These are phyloP conservation scores for Erethizon dorsatum DNA, from an alignment of 2,797 vertebrate genomes.

Conservation along the genomic window DNA sequence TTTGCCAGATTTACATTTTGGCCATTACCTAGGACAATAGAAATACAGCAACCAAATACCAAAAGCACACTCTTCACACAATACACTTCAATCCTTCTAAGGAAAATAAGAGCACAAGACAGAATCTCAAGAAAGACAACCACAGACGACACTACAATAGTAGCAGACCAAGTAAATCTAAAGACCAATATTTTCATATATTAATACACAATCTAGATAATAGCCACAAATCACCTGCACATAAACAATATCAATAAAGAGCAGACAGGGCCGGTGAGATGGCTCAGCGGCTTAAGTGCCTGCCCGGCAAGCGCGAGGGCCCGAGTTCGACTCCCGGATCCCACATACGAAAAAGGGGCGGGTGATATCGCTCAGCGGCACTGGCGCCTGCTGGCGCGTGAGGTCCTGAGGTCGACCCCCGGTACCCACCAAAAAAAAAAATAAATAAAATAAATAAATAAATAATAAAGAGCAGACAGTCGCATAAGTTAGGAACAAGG, in stretches of 20 bases:
- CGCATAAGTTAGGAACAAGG: background rate
- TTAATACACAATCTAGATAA: background rate
- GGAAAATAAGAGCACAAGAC: background rate
- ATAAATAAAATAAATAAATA: no score
- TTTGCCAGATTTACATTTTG: background rate
- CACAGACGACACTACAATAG: background rate
- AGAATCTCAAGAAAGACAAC: background rate
- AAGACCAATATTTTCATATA: background rate
- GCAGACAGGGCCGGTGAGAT: no score
- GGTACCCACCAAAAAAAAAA: no score
- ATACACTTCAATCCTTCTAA: background rate
- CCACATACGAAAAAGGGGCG: no score
- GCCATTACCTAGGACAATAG: background rate
- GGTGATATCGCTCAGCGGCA: no score
- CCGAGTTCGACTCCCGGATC: no score
- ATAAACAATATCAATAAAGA: background rate
- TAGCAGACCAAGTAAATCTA: background rate
- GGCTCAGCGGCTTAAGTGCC: no score
- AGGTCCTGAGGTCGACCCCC: no score
- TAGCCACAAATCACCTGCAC: background rate
- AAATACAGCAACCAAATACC: background rate
- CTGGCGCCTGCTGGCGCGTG: no score
- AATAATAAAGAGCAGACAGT: background rate
- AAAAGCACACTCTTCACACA: background rate
- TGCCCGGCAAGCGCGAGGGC: no score